These are phyloP conservation scores for Xiphias gladius DNA, from an alignment of 2,113 vertebrate species.

Conservation along the genomic window DNA sequence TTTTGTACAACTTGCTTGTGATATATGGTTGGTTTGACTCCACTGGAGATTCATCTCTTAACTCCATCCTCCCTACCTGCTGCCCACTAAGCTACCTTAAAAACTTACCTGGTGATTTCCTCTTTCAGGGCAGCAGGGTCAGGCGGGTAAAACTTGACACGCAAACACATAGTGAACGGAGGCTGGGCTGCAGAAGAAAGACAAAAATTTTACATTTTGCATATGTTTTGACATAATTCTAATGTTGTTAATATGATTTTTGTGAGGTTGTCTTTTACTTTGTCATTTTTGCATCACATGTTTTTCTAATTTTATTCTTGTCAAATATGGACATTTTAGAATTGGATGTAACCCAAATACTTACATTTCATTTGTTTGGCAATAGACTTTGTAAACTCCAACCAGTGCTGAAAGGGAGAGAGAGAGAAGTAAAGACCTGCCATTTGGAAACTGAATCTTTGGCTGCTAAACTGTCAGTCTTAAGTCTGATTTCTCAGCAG, in stretches of 20 bases:
- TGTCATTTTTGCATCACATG: background rate
- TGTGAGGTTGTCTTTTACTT: background rate
- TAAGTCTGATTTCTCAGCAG: slow-evolving; percentile 52
- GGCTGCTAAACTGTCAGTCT: slow-evolving; percentile 35
- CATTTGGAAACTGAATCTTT: slow-evolving; percentile 16
- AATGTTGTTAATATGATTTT: background rate
- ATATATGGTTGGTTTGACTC: background rate
- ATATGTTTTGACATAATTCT: background rate
- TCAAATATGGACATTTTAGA: background rate
- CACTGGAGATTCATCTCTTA: background rate
- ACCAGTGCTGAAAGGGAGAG: slow-evolving; percentile 92
- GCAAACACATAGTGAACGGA: slow-evolving; percentile 98
- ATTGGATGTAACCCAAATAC: slow-evolving; percentile 68
- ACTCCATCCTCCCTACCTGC: background rate
- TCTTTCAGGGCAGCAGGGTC: slow-evolving; percentile 96
- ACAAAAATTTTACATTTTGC: background rate
- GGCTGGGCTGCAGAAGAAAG: slow-evolving; percentile 89
- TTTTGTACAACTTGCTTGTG: background rate
- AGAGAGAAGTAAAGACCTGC: slow-evolving; percentile 20
- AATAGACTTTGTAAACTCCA: slow-evolving; percentile 97
- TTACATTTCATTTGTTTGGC: slow-evolving; percentile 98
- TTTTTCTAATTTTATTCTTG: background rate
- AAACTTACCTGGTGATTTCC: slow-evolving; percentile 95
- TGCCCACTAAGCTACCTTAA: background rate
- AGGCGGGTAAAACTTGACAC: slow-evolving; percentile 98